These are phyloP conservation scores for Caenorhabditis parvicauda DNA, from an alignment of 2,888 invertebrate genomes.

Conservation along the genomic window DNA sequence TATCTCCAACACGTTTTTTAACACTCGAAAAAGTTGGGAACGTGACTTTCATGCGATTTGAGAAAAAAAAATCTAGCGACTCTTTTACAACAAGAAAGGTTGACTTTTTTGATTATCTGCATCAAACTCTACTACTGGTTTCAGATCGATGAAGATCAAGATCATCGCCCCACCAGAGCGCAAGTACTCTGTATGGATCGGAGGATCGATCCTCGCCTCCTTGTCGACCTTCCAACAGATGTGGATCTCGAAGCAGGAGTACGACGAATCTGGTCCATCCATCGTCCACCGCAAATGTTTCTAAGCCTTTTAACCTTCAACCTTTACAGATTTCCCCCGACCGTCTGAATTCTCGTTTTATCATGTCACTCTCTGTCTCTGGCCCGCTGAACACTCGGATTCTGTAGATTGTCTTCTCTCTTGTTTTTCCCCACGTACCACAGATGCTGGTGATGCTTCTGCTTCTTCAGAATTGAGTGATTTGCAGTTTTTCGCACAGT, in stretches of 20 bases:
- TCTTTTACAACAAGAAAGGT: not conserved
- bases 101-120: not conserved
- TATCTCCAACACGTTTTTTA: not conserved
- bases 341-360: too few species aligned
- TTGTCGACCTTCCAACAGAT: constrained; percentile 85
- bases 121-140: constrained; percentile 5
- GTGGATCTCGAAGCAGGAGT: constrained; percentile 72
- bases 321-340: too few species aligned
- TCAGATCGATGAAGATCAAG: constrained; percentile 68
- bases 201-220: constrained; percentile 90
- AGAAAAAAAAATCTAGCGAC: not conserved
- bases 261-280: constrained; percentile 52
- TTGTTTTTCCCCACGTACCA: too few species aligned
- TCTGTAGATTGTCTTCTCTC: too few species aligned
- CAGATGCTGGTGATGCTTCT: too few species aligned
- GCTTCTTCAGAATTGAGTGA: too few species aligned
- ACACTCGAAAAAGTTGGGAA: not conserved
- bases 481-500: too few species aligned
- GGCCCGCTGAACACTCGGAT: too few species aligned
- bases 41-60: too few species aligned
- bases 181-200: constrained; percentile 97
- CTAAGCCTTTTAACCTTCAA: constrained; percentile 39
- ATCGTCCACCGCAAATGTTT: constrained; percentile 54
- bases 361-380: too few species aligned
- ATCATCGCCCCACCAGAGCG: constrained; percentile 74